Base-by-base conservation (phyloP, 2,113 vertebrate genomes). In the Actenoides hombroni region DNA sequence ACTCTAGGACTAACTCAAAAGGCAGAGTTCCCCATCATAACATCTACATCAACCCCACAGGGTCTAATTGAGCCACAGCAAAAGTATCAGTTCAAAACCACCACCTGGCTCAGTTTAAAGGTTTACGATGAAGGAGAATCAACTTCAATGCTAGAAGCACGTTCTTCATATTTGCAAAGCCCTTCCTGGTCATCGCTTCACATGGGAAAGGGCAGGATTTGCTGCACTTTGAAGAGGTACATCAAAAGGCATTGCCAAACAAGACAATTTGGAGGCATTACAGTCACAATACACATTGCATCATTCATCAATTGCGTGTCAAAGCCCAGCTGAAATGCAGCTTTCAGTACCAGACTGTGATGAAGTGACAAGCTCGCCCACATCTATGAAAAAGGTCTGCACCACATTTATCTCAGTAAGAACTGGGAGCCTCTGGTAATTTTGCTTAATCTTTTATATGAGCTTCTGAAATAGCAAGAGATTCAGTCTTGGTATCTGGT, bases 391-490 rank as follows among this genome's bases (percentile, higher is more conserved):
- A 42, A 90, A 81, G 73, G 74, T 95, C 79, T 44, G 64, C 31
- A 60, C 57, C 33, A 35, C 23, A 65, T 92, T 83, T 82, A 56
- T 92, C 88, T 63, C 93, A 37, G 61, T 20, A 37, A 86, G 68
- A 88, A 74, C 88, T 12, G 11, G 68, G 79, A 93, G 76, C 83
- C 92, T 75, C 56, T 7, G 11, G 83, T 71, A 86, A 86, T 90
- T 92, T 81, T 42, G 33, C 48, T 74, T 42, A 46, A 88, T 94
- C 46, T 71, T 95, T 95, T 85, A 48, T 75, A 51, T 7, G 53
- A 92, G 80, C 56, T 57, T 86, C 80, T 93, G 86, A 96, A 92
- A 93, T 96, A 93, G 75, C 77, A 79, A 97, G 83, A 65, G 21
- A 71, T 82, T 92, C 73, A 53, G 60, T 24, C 90, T 37, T 71